Evolutionary conservation across 2,797 vertebrate species (phyloP).

Genomic region (Phrynocephalus guinanensis): DNA sequence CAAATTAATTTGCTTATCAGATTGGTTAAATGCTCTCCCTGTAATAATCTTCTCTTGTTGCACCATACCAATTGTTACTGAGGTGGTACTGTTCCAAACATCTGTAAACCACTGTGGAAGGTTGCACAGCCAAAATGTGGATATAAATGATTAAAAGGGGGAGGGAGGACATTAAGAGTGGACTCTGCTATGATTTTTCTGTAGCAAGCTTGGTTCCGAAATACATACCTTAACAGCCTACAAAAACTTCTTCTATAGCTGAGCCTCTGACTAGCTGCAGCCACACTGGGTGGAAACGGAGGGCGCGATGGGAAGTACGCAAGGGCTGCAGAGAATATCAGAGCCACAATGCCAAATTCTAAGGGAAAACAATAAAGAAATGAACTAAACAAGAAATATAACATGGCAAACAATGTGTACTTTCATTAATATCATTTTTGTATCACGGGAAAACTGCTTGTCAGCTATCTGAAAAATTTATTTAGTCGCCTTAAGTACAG

Average conservation of each 20-base stretch:
- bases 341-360: slow-evolving; percentile 89
- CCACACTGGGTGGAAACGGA: slow-evolving; percentile 93
- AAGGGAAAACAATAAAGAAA: slow-evolving; percentile 48
- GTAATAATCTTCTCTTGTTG: background rate
- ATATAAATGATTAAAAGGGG: background rate
- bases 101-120: background rate
- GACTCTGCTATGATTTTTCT: slow-evolving; percentile 36
- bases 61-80: background rate
- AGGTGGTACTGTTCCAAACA: background rate
- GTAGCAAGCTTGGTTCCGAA: slow-evolving; percentile 15
- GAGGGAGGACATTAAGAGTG: background rate
- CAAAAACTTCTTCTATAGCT: slow-evolving; percentile 95
- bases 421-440: background rate
- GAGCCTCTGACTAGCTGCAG: slow-evolving; percentile 94
- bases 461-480: slow-evolving; percentile 27
- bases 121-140: background rate
- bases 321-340: slow-evolving; percentile 87
- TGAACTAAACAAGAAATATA: slow-evolving; percentile 45
- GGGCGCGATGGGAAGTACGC: slow-evolving; percentile 94
- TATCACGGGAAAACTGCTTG: slow-evolving; percentile 29
- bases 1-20: background rate
- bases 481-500: background rate
- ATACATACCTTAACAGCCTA: slow-evolving; percentile 89
- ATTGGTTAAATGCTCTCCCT: background rate
- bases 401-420: background rate